phyloP scores from a whole-genome alignment of 1,140 invertebrate genomes.

The Magallana gigas region DNA sequence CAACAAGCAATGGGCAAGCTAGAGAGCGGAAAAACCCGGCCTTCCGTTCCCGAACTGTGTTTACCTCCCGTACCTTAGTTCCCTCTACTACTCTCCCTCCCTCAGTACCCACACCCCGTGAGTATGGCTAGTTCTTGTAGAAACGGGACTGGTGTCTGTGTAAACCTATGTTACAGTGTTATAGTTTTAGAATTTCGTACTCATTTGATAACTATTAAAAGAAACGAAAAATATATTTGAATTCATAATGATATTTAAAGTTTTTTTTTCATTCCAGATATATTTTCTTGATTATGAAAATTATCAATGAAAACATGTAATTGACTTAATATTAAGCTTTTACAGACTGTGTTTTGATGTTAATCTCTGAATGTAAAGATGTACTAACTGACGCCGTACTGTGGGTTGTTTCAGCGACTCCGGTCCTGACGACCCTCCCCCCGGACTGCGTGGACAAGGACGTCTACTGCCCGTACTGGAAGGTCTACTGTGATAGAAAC shows the following conservation, averaged over 20 bases:
- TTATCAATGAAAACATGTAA: no score
- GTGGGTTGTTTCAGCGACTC: not conserved
- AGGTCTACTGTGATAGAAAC: conserved; percentile 52
- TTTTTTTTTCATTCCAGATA: no score
- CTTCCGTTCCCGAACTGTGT: not conserved
- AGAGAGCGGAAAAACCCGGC: not conserved
- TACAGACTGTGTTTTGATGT: no score
- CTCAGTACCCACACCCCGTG: not conserved
- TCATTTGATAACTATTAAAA: no score
- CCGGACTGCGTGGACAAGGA: conserved; percentile 44
- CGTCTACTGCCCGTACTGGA: conserved; percentile 47
- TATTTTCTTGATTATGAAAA: no score
- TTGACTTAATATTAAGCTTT: no score
- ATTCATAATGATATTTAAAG: no score
- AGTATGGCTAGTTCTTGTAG: not conserved
- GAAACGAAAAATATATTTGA: no score
- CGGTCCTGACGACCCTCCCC: not conserved
- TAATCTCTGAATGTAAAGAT: no score
- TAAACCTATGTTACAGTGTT: no score
- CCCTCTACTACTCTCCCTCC: not conserved
- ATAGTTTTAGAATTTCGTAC: no score
- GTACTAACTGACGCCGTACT: no score
- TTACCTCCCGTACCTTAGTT: conserved; percentile 5
- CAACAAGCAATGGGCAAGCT: not conserved
- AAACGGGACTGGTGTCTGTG: not conserved